These are phyloP conservation scores for Gallinago stenura DNA, from an alignment of 2,797 vertebrate species.

Conservation along the genomic window DNA sequence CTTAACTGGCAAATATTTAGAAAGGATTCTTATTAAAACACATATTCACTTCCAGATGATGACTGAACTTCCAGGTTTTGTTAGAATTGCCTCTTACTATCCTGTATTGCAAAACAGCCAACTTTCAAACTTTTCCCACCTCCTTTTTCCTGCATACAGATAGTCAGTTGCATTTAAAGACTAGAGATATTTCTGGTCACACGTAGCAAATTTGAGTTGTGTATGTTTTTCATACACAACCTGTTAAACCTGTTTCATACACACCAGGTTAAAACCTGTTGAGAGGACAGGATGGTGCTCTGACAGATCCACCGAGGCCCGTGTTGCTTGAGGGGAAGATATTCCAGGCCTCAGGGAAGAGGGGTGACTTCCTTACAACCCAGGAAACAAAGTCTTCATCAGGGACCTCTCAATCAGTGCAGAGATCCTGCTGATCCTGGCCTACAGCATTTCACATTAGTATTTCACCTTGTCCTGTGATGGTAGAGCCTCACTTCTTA, in stretches of 20 bases:
- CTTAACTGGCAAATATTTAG: constrained; percentile 62
- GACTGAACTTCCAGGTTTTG: constrained; percentile 71
- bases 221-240: background rate
- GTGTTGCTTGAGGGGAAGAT: background rate
- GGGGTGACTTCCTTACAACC: background rate
- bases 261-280: background rate
- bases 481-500: background rate
- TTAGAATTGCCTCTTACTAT: constrained; percentile 52
- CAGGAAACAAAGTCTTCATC: background rate
- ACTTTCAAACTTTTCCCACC: constrained; percentile 5
- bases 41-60: constrained; percentile 64
- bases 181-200: background rate
- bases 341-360: background rate
- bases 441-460: background rate
- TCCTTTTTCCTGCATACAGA: constrained; percentile 40
- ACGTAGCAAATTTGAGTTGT: background rate
- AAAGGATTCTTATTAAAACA: constrained; percentile 75
- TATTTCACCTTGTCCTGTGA: background rate
- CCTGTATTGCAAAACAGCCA: background rate
- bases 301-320: background rate
- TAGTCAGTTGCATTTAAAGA: background rate
- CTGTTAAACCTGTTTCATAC: too few relatives aligned
- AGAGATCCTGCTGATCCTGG: background rate
- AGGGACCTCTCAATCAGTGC: background rate
- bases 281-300: background rate